Conservation (phyloP, 1,140 invertebrate species). For the Plodia interpunctella region DNA sequence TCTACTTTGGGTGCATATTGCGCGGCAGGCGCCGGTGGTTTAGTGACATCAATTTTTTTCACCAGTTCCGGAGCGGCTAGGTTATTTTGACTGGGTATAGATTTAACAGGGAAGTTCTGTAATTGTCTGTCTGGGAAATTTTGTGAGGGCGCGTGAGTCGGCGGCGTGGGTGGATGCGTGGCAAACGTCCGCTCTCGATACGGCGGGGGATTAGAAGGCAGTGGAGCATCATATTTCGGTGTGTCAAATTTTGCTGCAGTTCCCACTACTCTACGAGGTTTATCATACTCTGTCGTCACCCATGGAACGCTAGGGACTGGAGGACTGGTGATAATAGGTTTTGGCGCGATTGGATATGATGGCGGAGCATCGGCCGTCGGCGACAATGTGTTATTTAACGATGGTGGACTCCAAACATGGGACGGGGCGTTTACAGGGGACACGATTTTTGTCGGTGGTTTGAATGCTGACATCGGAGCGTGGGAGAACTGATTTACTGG, state of each 20-base stretch:
- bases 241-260: slow-evolving; percentile 72
- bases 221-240: slow-evolving; percentile 30
- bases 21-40: slow-evolving; percentile 27
- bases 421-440: slow-evolving; percentile 50
- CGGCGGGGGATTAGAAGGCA: slow-evolving; percentile 16
- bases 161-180: slow-evolving; percentile 41
- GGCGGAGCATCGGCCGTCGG: slow-evolving; percentile 38
- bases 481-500: slow-evolving; percentile 84
- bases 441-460: slow-evolving; percentile 76
- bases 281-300: slow-evolving; percentile 39
- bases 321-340: slow-evolving; percentile 41
- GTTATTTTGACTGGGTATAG: slow-evolving; percentile 61
- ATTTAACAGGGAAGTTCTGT: slow-evolving; percentile 46
- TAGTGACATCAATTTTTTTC: slow-evolving; percentile 52
- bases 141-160: slow-evolving; percentile 51
- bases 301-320: slow-evolving; percentile 49
- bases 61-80: slow-evolving; percentile 68
- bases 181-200: slow-evolving; percentile 23
- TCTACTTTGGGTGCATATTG: slow-evolving; percentile 48
- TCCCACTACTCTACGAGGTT: slow-evolving; percentile 57
- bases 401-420: slow-evolving; percentile 70
- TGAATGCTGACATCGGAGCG: slow-evolving; percentile 84
- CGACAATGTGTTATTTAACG: slow-evolving; percentile 47
- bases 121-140: slow-evolving; percentile 13
- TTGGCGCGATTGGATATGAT: slow-evolving; percentile 32